These are phyloP conservation scores for Melanaphis sacchari DNA, from an alignment of 1,140 invertebrate species.

Conservation along the genomic window DNA sequence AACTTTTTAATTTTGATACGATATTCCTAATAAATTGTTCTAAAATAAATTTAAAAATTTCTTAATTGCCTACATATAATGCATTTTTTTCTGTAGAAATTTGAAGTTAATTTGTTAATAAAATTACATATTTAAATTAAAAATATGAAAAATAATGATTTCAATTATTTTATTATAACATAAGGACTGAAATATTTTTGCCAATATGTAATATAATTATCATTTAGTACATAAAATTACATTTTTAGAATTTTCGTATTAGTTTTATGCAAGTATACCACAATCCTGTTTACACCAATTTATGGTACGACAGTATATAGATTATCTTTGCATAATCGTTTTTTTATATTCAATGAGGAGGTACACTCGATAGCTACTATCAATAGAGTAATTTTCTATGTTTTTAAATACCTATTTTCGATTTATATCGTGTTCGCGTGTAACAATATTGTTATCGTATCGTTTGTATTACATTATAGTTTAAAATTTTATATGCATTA, in stretches of 20 bases:
- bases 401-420: neutral
- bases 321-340: neutral
- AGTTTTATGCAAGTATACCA: neutral
- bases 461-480: neutral
- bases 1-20: no score
- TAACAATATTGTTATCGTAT: neutral
- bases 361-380: neutral
- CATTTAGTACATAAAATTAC: neutral
- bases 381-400: neutral
- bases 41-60: neutral
- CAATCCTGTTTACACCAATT: neutral
- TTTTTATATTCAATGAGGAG: neutral
- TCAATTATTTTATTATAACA: neutral
- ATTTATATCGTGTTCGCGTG: neutral
- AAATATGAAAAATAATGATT: neutral
- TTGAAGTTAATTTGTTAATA: neutral
- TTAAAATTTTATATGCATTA: neutral
- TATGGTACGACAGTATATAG: neutral
- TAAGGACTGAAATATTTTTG: neutral
- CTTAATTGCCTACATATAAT: no score
- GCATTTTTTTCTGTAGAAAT: neutral
- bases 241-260: neutral
- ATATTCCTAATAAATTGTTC: no score
- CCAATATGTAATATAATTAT: neutral
- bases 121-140: no score